phyloP scores from a whole-genome alignment of 2,113 vertebrate species.

The Xiphophorus hellerii region DNA sequence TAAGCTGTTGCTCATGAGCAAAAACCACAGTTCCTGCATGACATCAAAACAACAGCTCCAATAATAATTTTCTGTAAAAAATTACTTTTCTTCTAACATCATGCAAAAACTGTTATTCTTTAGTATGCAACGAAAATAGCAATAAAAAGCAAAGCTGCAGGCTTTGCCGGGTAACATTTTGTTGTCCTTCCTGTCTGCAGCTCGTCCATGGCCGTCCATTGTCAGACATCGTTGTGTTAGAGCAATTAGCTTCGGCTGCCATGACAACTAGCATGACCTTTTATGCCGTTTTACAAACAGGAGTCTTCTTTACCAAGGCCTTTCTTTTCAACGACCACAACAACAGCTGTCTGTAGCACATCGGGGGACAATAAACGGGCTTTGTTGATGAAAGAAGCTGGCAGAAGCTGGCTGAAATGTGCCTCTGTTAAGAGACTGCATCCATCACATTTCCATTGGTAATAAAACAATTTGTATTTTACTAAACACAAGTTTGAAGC shows the following conservation, averaged over 20 bases:
- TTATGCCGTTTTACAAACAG: conserved; percentile 48
- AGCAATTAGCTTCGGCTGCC: conserved; percentile 53
- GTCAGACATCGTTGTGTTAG: conserved; percentile 22
- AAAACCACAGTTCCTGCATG: conserved; percentile 41
- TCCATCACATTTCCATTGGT: not conserved
- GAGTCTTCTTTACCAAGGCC: conserved; percentile 37
- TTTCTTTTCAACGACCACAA: conserved; percentile 21
- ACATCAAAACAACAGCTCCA: conserved; percentile 44
- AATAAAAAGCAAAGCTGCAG: not conserved
- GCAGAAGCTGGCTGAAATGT: not conserved
- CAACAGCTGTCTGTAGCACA: conserved; percentile 18
- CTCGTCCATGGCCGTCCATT: conserved; percentile 26
- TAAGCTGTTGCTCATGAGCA: conserved; percentile 68
- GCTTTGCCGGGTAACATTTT: conserved; percentile 3
- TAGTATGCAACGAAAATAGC: too few relatives aligned
- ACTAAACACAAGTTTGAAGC: not conserved
- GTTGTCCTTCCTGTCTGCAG: conserved; percentile 34
- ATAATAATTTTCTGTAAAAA: conserved; percentile 1
- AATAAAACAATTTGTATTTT: not conserved
- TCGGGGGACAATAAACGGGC: not conserved
- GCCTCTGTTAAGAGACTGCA: not conserved
- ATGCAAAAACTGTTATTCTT: not conserved
- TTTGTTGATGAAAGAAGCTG: not conserved
- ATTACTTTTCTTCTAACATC: not conserved
- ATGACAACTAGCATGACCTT: conserved; percentile 64